Base-by-base conservation (phyloP, 2,888 invertebrate genomes). In the Scaptomyza reducta region DNA sequence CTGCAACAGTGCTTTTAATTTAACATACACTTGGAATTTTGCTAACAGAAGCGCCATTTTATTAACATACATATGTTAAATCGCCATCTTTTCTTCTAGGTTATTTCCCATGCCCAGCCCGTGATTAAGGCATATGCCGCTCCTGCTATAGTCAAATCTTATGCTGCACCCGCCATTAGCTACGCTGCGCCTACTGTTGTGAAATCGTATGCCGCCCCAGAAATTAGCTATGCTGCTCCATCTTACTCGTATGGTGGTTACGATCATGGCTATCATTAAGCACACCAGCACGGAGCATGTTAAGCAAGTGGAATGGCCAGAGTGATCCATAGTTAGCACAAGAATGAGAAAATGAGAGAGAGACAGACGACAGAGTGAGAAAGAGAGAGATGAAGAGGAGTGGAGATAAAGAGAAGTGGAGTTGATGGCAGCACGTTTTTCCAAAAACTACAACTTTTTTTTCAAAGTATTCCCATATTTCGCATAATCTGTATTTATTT, bases 61-160 rank as follows among this genome's bases (percentile, higher is more conserved):
- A 22, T 4, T 22, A 22, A 22, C 22, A 22, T 5, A 42, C 27
- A 22, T 27, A 1, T 27, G 27, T 42, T 42, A 13, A 55, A 7
- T 31, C 31, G 3, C n/a, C 38, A 14, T 14, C 7, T 14, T 16
- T 40, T 16, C 1, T 40, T 16, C 0, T 60, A 89, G 90, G 90
- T 90, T 41, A 82, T 90, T 29, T 75, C 81, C 27, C 90, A 90
- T 68, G 76, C 85, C 45, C 72, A 79, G 35, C 88, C 89, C 14
- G 67, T 89, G 33, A 75, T 89, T 14, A 89, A 89, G 51, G 87
- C 85, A 9, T 86, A 82, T 25, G 81, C 81, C 13, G 82, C 79
- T 6, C 60, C 73, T 11, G 59, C 74, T 16, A 62, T 80, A 11
- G 72, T 70, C 31, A 76, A 79, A 16, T 81, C 79, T 0, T 88